These are phyloP conservation scores for Sceloporus undulatus DNA, from an alignment of 2,113 vertebrate genomes.

Conservation along the genomic window DNA sequence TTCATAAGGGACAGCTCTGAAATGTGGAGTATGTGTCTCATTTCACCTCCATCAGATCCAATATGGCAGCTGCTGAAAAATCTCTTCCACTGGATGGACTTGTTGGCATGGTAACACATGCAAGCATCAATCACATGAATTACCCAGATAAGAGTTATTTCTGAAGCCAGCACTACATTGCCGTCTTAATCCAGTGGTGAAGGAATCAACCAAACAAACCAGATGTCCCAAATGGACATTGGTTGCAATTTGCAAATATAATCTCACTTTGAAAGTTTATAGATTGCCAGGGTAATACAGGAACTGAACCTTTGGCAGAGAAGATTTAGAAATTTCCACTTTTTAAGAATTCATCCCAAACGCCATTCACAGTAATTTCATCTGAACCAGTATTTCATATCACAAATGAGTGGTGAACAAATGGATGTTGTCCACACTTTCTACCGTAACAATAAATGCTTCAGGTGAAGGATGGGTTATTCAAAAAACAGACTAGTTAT, in stretches of 20 bases:
- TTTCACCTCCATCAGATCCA: neutral
- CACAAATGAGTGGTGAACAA: neutral
- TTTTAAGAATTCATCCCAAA: neutral
- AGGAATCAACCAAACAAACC: neutral
- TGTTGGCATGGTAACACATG: neutral
- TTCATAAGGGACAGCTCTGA: neutral
- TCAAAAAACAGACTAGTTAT: neutral
- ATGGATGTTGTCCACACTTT: neutral
- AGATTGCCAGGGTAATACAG: neutral
- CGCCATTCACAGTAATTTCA: neutral
- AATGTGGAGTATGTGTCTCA: neutral
- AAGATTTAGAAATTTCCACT: neutral
- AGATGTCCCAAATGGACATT: neutral
- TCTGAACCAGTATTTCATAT: neutral
- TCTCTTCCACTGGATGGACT: neutral
- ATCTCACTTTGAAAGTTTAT: neutral
- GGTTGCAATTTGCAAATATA: too few species aligned
- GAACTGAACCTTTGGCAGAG: neutral
- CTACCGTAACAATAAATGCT: neutral
- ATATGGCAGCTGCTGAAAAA: neutral
- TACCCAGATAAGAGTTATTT: neutral
- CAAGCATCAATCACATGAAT: neutral
- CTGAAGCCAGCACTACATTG: neutral
- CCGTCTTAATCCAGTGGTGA: neutral
- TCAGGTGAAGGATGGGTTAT: neutral